These are phyloP conservation scores for Eclectus roratus DNA, from an alignment of 2,113 vertebrate genomes.

Conservation along the genomic window DNA sequence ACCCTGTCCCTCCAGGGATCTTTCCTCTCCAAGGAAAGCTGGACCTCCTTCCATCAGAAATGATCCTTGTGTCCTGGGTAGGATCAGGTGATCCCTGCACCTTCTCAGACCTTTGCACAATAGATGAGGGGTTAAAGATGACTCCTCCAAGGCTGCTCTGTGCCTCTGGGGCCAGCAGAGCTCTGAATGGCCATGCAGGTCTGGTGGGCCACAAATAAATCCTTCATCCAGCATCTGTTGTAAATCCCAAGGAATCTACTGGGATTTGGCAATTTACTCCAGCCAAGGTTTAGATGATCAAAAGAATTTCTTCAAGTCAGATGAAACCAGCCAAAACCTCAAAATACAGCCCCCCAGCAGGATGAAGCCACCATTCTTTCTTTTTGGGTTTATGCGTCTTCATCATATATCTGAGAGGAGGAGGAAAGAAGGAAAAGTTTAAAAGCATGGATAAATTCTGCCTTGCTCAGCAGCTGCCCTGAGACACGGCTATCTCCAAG, in stretches of 20 bases:
- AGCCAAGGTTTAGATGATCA: conserved; percentile 51
- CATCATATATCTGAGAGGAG: not conserved
- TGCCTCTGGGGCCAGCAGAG: not conserved
- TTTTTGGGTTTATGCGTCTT: not conserved
- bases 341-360: not conserved
- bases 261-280: conserved; percentile 53
- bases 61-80: not conserved
- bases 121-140: not conserved
- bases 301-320: conserved; percentile 42
- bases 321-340: conserved; percentile 9
- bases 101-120: not conserved
- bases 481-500: not conserved
- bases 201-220: not conserved
- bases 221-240: not conserved
- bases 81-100: not conserved
- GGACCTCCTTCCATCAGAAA: not conserved
- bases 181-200: not conserved
- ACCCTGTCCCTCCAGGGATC: not conserved
- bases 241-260: conserved; percentile 39
- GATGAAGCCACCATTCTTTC: not conserved
- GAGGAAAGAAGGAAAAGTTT: not conserved
- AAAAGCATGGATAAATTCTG: not conserved
- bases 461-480: not conserved
- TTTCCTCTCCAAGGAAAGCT: not conserved
- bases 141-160: not conserved